Evolutionary conservation across 2,797 vertebrate species (phyloP).

Genomic region (Delichon dasypus): DNA sequence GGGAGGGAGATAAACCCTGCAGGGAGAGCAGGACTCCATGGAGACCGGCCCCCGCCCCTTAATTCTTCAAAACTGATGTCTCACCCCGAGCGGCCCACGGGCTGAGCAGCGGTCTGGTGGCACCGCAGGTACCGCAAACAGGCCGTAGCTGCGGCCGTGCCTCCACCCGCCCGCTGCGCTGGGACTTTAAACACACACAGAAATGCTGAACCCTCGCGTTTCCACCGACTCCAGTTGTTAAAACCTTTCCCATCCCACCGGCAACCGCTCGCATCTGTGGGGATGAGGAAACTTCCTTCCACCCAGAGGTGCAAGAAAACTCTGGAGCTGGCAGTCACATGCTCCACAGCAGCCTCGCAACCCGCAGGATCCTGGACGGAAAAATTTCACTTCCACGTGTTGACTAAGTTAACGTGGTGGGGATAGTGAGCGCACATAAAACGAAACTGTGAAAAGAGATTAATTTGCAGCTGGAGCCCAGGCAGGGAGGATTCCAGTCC

Average conservation of each 20-base stretch:
- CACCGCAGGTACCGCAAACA: background rate
- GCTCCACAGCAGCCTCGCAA: slow-evolving; percentile 12
- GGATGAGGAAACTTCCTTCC: slow-evolving; percentile 38
- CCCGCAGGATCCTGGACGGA: slow-evolving; percentile 45
- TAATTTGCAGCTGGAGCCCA: slow-evolving; percentile 53
- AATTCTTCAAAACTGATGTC: too few relatives aligned
- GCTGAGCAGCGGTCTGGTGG: fast-evolving
- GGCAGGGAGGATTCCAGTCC: slow-evolving; percentile 2
- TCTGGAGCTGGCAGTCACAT: slow-evolving; percentile 46
- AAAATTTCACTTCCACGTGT: slow-evolving; percentile 67
- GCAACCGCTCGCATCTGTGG: background rate
- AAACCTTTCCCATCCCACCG: background rate
- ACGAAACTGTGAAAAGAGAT: slow-evolving; percentile 45
- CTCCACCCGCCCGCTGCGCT: background rate
- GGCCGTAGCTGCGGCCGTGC: background rate
- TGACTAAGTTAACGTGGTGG: slow-evolving; percentile 49
- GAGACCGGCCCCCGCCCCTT: background rate
- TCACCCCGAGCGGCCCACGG: fast-evolving
- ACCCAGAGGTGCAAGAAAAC: slow-evolving; percentile 25
- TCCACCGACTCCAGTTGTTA: background rate
- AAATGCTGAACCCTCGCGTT: background rate
- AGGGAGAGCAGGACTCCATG: background rate
- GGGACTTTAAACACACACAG: background rate
- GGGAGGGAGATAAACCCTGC: background rate
- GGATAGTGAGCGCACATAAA: slow-evolving; percentile 40